Percentiles rank a stretch among this genome's conserved stretches.
Evolutionary conservation across 2,888 invertebrate genomes (phyloP).

Genomic region (Mythimna albipuncta): DNA sequence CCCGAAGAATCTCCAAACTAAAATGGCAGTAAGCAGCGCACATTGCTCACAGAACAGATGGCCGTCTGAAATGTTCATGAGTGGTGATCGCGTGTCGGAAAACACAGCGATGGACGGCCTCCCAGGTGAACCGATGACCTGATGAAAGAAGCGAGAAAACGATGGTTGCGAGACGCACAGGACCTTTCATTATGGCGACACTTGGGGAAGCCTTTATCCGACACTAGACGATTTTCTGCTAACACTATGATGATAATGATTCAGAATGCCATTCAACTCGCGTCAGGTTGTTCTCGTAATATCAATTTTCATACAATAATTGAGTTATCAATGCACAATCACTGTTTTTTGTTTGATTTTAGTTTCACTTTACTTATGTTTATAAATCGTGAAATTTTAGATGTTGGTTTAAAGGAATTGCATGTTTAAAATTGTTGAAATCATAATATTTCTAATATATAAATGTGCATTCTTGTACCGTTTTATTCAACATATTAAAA

Average conservation of each 20-base stretch:
- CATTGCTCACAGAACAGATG: too few relatives aligned
- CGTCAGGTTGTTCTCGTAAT: conserved; percentile 48
- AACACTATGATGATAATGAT: neutral
- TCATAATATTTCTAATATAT: neutral
- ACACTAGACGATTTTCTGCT: too few relatives aligned
- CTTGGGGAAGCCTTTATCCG: too few relatives aligned
- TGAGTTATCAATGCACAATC: conserved; percentile 20
- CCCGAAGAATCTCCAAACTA: too few relatives aligned
- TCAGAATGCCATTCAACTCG: conserved; percentile 50
- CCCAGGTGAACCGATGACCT: too few relatives aligned
- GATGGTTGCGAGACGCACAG: too few relatives aligned
- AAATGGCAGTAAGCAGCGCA: too few relatives aligned
- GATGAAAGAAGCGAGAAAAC: too few relatives aligned
- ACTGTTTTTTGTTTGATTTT: conserved; percentile 5
- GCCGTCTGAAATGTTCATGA: too few relatives aligned
- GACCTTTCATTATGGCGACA: too few relatives aligned
- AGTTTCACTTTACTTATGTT: conserved; percentile 2
- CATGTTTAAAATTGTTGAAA: neutral
- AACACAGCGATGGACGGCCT: too few relatives aligned
- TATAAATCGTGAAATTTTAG: neutral
- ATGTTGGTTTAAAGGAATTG: neutral
- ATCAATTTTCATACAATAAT: conserved; percentile 25
- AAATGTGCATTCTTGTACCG: neutral
- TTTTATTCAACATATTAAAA: neutral
- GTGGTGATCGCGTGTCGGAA: too few relatives aligned